Base-by-base conservation (phyloP, 2,113 vertebrate species). In the Vanacampus margaritifer region DNA sequence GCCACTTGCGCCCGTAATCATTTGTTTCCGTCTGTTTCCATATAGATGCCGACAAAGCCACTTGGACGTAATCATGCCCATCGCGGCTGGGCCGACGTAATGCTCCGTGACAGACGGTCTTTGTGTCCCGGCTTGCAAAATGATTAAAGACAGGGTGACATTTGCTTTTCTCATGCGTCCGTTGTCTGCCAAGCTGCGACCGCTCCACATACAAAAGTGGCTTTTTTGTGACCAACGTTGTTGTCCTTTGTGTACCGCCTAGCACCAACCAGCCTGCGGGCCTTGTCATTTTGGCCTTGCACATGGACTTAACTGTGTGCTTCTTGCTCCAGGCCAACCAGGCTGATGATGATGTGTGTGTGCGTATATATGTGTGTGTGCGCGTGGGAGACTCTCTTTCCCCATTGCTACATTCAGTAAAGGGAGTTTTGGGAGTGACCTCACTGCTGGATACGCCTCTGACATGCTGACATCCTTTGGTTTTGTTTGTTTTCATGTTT, bases 261-360 rank as follows among this genome's bases (percentile, higher is more conserved):
- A 24, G 79, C 71, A 71, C 69, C 76, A 37, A 41, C 21, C 58
- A 74, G 83, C 88, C 89, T 72, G 73, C 64, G 79, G 90, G 82
- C 58, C 83, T 88, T 90, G 90, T 91, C 90, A 90, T 85, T 85
- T 80, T 85, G 84, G 85, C 85, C 85, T 85, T 82, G 83, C 86
- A 87, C 84, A 83, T 84, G 83, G 86, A 87, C 82, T 85, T 83
- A 81, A 87, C 83, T 87, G 82, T 83, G 82, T 75, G 59, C 80
- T 78, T 74, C 71, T 86, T 74, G 78, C 89, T 89, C 67, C 41
- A 75, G 88, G 90, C 84, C 73, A 84, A 69, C 59, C 69, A 64
- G 65, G 62, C 80, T 79, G 67, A 79, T 79, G 81, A 35, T 83
- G 62, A 28, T 58, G 26, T 16, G 12, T 45, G 43, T 81, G 75